Evolutionary conservation across 2,888 invertebrate genomes (phyloP).

Genomic region (Protophormia terraenovae): DNA sequence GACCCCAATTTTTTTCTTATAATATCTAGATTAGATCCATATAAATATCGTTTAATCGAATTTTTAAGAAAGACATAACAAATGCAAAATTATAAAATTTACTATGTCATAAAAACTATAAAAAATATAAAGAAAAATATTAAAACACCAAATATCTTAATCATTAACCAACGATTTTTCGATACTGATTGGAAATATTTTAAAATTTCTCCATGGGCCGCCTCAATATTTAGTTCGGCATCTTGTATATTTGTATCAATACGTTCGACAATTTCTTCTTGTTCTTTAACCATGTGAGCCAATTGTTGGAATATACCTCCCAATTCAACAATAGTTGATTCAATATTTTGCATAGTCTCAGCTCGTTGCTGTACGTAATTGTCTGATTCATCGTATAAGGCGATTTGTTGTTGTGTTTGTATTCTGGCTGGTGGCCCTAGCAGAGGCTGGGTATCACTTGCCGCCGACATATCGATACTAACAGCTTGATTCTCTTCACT

Average conservation of each 20-base stretch:
- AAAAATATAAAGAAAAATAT: constrained; percentile 99
- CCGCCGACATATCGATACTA: constrained; percentile 91
- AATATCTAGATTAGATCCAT: not conserved
- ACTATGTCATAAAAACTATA: constrained; percentile 96
- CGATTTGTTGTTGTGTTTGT: constrained; percentile 84
- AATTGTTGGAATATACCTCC: constrained; percentile 99
- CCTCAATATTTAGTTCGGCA: constrained; percentile 97
- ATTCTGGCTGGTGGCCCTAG: constrained; percentile 80
- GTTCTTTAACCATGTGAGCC: constrained; percentile 92
- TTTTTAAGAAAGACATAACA: not conserved
- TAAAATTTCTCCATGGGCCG: constrained; percentile 97
- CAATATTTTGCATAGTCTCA: constrained; percentile 99
- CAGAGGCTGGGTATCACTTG: constrained; percentile 80
- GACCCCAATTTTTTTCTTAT: not conserved
- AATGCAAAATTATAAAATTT: constrained; percentile 22
- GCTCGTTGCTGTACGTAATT: constrained; percentile 95
- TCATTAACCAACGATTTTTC: constrained; percentile 99
- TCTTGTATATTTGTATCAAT: constrained; percentile 99
- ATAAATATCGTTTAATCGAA: not conserved
- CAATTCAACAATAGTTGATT: constrained; percentile 98
- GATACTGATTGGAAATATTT: constrained; percentile 99
- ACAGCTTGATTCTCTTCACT: constrained; percentile 87
- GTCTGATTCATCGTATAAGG: constrained; percentile 93
- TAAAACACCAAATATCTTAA: constrained; percentile 98
- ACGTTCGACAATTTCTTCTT: constrained; percentile 97